Percentiles rank a stretch among this genome's conserved stretches.
Evolutionary conservation across 2,113 vertebrate species (phyloP).

Genomic region (Excalfactoria chinensis): DNA sequence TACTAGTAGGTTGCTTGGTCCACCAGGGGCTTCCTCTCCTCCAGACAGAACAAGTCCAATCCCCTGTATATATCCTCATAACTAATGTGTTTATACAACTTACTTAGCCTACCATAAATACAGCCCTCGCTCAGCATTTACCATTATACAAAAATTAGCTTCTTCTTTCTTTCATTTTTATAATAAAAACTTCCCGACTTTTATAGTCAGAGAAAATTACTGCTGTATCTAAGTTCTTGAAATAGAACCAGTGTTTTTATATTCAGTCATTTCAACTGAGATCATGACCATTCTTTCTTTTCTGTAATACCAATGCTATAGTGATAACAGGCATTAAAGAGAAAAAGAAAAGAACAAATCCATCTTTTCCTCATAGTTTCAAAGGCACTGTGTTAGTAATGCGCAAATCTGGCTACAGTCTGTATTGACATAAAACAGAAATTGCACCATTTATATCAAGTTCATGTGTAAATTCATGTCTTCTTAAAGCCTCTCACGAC

Average conservation of each 20-base stretch:
- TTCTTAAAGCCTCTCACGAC: neutral
- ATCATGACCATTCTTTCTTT: fast-evolving
- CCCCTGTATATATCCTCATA: neutral
- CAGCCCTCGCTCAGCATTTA: neutral
- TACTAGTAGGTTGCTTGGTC: neutral
- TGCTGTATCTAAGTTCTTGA: neutral
- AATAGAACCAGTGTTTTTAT: neutral
- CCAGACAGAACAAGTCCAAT: neutral
- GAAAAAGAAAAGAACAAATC: neutral
- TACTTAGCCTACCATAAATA: neutral
- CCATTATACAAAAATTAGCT: neutral
- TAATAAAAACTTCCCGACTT: neutral
- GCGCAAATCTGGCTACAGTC: neutral
- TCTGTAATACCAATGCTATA: neutral
- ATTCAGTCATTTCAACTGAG: neutral
- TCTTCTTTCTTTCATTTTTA: neutral
- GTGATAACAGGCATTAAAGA: neutral
- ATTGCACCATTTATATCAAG: neutral
- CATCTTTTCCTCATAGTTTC: neutral
- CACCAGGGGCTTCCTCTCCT: neutral
- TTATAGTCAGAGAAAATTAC: neutral
- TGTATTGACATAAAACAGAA: neutral
- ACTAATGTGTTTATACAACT: neutral
- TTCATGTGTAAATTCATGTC: neutral
- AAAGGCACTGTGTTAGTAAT: neutral